Percentiles rank a stretch among this genome's conserved stretches.
phyloP scores from a whole-genome alignment of 2,888 invertebrate genomes.

The Sminthurides aquaticus region DNA sequence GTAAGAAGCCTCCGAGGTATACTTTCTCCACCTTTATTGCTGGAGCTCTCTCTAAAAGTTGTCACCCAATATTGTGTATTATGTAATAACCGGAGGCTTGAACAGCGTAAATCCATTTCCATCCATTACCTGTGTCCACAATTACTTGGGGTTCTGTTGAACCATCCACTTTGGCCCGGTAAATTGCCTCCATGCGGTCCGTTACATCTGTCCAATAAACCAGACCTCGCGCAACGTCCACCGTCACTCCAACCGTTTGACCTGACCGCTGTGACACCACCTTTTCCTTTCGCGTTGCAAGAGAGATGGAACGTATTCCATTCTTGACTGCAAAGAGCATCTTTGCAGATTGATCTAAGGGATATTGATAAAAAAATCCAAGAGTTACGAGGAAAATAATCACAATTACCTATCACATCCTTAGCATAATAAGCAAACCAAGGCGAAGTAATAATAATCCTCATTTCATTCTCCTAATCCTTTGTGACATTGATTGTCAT shows the following conservation, averaged over 20 bases:
- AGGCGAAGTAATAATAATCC: too few species aligned
- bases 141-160: conserved; percentile 17
- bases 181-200: conserved; percentile 63
- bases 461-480: too few species aligned
- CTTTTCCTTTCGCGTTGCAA: not conserved
- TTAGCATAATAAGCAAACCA: too few species aligned
- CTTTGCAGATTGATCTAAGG: conserved; percentile 23
- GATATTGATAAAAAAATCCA: too few species aligned
- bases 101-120: too few species aligned
- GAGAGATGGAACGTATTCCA: conserved; percentile 1
- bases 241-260: conserved; percentile 61
- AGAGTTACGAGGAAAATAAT: conserved; percentile 27
- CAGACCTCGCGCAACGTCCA: conserved; percentile 55
- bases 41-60: too few species aligned
- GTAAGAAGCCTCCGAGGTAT: too few species aligned
- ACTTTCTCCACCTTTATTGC: too few species aligned
- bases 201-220: conserved; percentile 73
- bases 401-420: too few species aligned
- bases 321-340: conserved; percentile 18
- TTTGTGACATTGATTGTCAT: too few species aligned
- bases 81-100: too few species aligned
- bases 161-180: conserved; percentile 58
- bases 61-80: too few species aligned
- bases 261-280: conserved; percentile 48
- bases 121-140: conserved; percentile 40